Evolutionary conservation across 2,797 vertebrate genomes (phyloP).

Genomic region (Myripristis murdjan): DNA sequence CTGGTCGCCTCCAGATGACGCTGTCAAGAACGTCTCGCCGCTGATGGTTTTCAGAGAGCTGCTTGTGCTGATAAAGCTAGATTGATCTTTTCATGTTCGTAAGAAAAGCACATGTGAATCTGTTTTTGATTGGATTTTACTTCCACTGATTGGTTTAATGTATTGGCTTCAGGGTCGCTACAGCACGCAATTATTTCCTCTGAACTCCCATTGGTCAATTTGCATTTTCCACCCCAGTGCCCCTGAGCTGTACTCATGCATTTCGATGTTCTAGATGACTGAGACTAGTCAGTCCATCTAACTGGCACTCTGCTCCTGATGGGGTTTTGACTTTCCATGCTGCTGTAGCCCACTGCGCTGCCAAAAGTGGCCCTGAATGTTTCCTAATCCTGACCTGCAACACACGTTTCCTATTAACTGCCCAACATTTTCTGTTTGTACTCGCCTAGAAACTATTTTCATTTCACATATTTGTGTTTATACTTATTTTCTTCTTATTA

Average conservation of each 20-base stretch:
- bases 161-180: background rate
- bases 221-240: conserved; percentile 19
- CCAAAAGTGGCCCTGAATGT: conserved; percentile 30
- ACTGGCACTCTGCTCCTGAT: conserved; percentile 29
- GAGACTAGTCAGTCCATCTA: conserved; percentile 49
- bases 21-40: background rate
- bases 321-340: conserved; percentile 57
- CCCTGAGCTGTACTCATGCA: conserved; percentile 20
- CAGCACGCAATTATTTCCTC: background rate
- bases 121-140: conserved; percentile 18
- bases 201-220: conserved; percentile 15
- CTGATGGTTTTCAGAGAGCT: background rate
- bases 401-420: conserved; percentile 47
- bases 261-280: conserved; percentile 45
- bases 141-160: conserved; percentile 34
- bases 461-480: background rate
- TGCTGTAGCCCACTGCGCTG: conserved; percentile 5
- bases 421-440: background rate
- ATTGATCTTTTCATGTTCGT: conserved; percentile 4
- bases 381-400: conserved; percentile 32
- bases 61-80: background rate
- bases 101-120: conserved; percentile 8
- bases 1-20: background rate
- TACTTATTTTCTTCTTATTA: background rate
- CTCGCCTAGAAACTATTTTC: background rate